phyloP scores from a whole-genome alignment of 2,797 vertebrate species.

The Tauraco hartlaubi region DNA sequence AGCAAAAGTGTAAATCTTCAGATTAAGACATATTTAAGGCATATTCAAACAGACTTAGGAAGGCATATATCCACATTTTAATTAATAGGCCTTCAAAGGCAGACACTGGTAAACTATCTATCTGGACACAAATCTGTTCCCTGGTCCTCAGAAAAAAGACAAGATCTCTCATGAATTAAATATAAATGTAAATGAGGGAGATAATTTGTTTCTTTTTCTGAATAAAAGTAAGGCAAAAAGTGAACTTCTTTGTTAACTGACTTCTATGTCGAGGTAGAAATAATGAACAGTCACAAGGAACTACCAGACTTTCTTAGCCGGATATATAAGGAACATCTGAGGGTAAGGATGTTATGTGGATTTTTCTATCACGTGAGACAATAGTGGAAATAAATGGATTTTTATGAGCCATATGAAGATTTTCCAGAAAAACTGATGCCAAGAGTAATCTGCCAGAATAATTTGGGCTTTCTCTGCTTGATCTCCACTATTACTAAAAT shows the following conservation, averaged over 20 bases:
- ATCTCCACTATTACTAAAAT: slow-evolving; percentile 37
- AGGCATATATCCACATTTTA: slow-evolving; percentile 29
- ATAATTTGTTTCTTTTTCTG: slow-evolving; percentile 1
- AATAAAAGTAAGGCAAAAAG: neutral
- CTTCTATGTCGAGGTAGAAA: neutral
- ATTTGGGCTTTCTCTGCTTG: neutral
- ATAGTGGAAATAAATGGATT: slow-evolving; percentile 30
- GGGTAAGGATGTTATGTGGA: neutral
- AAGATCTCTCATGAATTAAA: slow-evolving; percentile 9
- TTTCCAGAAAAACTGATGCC: slow-evolving; percentile 50
- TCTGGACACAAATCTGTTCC: slow-evolving; percentile 37
- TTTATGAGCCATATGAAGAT: slow-evolving; percentile 48
- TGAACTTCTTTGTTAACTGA: neutral
- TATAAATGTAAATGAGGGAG: slow-evolving; percentile 21
- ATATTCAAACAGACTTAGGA: neutral
- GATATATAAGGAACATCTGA: neutral
- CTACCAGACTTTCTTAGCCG: neutral
- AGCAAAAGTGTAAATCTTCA: neutral
- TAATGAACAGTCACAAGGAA: neutral
- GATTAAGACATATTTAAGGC: neutral
- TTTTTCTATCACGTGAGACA: neutral
- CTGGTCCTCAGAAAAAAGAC: neutral
- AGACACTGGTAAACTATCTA: slow-evolving; percentile 23
- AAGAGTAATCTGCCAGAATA: slow-evolving; percentile 45
- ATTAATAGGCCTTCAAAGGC: slow-evolving; percentile 41